phyloP scores from a whole-genome alignment of 2,888 invertebrate species.

The Pterostichus madidus region DNA sequence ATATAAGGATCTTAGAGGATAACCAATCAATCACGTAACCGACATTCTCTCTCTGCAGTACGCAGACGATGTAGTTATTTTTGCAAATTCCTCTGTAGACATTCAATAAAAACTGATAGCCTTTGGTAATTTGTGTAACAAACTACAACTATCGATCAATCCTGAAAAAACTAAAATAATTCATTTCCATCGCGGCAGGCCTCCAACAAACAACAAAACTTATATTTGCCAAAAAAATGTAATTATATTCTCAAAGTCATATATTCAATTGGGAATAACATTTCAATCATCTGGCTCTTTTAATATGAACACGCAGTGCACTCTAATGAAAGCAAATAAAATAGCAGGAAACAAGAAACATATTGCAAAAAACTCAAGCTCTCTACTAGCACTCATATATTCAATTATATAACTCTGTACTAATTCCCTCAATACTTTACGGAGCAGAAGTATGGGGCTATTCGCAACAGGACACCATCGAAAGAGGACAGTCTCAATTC shows the following conservation, averaged over 20 bases:
- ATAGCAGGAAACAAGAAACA: neutral
- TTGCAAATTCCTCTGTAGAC: conserved; percentile 40
- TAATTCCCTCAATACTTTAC: neutral
- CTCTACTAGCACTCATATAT: neutral
- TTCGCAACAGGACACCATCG: too few relatives aligned
- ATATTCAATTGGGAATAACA: neutral
- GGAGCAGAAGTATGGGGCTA: neutral
- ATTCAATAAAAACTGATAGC: conserved; percentile 48
- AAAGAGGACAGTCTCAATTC: too few relatives aligned
- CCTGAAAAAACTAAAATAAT: conserved; percentile 61
- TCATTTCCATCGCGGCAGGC: conserved; percentile 52
- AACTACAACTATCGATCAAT: conserved; percentile 55
- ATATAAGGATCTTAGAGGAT: too few relatives aligned
- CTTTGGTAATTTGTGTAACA: conserved; percentile 43
- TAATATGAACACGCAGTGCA: neutral
- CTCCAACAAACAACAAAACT: neutral
- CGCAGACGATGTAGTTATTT: conserved; percentile 54
- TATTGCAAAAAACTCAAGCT: neutral
- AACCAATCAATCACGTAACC: too few relatives aligned
- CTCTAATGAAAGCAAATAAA: neutral
- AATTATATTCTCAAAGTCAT: conserved; percentile 3
- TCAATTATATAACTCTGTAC: neutral
- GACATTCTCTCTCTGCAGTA: conserved; percentile 22
- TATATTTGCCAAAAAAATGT: conserved; percentile 1
- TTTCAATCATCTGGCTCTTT: neutral